Percentiles rank a stretch among this genome's conserved stretches.
Conservation (phyloP, 2,888 invertebrate species). For the Thumatha senex region DNA sequence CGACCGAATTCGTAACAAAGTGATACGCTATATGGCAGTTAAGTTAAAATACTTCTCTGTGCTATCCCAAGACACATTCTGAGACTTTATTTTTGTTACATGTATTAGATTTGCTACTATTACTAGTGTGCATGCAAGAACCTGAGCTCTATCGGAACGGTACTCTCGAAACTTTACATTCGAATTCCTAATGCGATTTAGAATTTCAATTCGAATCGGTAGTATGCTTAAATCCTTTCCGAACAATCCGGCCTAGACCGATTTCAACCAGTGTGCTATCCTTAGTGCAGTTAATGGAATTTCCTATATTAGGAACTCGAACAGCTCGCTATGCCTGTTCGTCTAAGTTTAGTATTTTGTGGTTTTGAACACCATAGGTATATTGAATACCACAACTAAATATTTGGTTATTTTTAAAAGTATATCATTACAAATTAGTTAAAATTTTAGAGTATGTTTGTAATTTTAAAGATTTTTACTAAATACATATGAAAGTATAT, state of each 20-base stretch:
- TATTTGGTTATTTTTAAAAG: too few species aligned
- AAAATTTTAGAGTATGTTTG: too few species aligned
- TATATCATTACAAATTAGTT: too few species aligned
- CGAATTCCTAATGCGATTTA: constrained; percentile 32
- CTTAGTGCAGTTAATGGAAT: constrained; percentile 17
- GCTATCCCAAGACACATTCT: too few species aligned
- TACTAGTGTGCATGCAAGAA: neutral
- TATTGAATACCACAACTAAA: too few species aligned
- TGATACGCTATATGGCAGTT: too few species aligned
- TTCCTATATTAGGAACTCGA: constrained; percentile 16
- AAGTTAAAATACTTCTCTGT: too few species aligned
- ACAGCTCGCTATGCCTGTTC: neutral
- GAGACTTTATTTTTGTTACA: too few species aligned
- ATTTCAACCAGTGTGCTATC: constrained; percentile 20
- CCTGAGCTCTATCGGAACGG: constrained; percentile 2
- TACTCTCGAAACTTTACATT: constrained; percentile 19
- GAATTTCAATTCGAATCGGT: constrained; percentile 25
- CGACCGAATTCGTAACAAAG: too few species aligned
- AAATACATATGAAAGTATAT: too few species aligned
- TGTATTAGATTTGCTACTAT: too few species aligned
- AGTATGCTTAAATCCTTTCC: constrained; percentile 26
- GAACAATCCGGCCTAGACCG: constrained; percentile 37
- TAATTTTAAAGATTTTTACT: too few species aligned
- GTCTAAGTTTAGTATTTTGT: neutral
- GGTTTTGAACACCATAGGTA: neutral